Base-by-base conservation (phyloP, 2,113 vertebrate genomes). In the Podarcis muralis region DNA sequence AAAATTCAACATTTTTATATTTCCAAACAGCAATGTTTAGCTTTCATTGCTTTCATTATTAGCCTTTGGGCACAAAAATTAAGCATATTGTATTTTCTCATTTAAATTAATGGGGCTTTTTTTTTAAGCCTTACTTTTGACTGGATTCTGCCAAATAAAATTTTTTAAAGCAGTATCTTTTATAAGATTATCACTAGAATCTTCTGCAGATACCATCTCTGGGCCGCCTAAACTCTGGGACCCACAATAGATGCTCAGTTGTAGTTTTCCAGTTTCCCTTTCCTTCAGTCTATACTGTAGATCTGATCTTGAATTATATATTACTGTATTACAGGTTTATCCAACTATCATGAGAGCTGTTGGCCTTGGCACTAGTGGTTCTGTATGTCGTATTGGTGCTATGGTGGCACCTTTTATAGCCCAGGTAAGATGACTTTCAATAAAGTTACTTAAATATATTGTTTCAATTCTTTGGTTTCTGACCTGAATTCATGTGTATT, bases 371-470 rank as follows among this genome's bases (percentile, higher is more conserved):
- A 98, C 97, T 92, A 98, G 98, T 3, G 98, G 98, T 4, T 98
- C 98, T 0, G 94, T 99, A 92, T 99, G 98, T 89, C 97, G 98
- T 4, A 97, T 99, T 4, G 99, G 99, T 37, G 99, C 98, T 0
- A 99, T 99, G 98, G 97, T 99, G 2, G 98, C 98, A 0, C 99
- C 99, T 0, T 99, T 99, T 90, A 98, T 99, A 90, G 94, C 97
- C 25, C 97, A 98, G 90, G 98, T 98, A 96, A 89, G 87, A 6
- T 37, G 18, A 13, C 3, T 0, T 0, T 4, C 62, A 27, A 37
- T 30, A 20, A 65, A 37, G 72, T 59, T n/a, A 77, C 6, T 68
- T 43, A 74, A 37, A 59, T 87, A 72, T 20, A 72, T 30, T 12
- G 1, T 37, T 57, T 40, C 16, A 23, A 59, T 20, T 69, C 9